Conservation (phyloP, 2,113 vertebrate species). For the Myiagra hebetior region DNA sequence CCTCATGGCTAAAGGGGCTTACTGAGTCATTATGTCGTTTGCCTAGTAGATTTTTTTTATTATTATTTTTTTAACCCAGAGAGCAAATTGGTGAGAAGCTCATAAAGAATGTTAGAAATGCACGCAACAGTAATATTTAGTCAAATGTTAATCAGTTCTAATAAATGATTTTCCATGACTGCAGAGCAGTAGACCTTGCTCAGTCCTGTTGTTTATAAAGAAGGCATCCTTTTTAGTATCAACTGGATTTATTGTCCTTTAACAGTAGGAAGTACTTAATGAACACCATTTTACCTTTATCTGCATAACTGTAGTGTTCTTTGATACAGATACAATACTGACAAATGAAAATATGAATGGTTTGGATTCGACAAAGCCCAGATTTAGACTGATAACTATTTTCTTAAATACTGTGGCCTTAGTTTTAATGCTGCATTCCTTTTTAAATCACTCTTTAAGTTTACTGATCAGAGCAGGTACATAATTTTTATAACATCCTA, state of each 20-base stretch:
- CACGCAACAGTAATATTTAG: neutral
- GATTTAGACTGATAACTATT: neutral
- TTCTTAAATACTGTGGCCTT: neutral
- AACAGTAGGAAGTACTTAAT: neutral
- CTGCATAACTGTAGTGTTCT: neutral
- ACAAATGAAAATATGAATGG: neutral
- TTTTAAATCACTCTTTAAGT: neutral
- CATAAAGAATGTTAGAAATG: neutral
- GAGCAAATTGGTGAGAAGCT: neutral
- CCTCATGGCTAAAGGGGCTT: constrained; percentile 49
- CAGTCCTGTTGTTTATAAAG: neutral
- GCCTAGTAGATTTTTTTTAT: neutral
- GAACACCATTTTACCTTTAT: neutral
- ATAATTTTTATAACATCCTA: neutral
- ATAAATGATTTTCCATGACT: neutral
- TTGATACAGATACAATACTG: neutral
- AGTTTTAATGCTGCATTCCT: neutral
- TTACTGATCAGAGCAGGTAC: neutral
- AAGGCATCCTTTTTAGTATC: neutral
- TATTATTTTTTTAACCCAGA: neutral
- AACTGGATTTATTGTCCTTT: neutral
- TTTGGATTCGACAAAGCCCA: neutral
- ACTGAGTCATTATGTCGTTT: constrained; percentile 59
- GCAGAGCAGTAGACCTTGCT: neutral
- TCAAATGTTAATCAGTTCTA: neutral